phyloP scores from a whole-genome alignment of 92 coral and sea anemone genomes.

The Epizoanthus ramosus region DNA sequence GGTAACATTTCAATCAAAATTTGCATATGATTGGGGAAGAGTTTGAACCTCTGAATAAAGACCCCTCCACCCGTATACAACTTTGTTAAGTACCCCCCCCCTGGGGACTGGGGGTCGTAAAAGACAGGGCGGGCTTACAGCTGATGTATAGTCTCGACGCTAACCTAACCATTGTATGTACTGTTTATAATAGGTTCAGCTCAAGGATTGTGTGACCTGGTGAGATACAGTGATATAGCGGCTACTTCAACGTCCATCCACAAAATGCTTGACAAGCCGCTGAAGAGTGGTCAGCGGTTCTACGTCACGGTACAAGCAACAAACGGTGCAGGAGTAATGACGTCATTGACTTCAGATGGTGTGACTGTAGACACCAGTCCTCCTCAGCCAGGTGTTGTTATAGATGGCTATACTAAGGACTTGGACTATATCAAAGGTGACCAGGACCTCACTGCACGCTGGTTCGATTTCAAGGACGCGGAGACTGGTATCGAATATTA shows the following conservation, averaged over 20 bases:
- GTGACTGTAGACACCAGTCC: constrained; percentile 85
- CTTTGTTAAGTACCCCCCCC: too few species aligned
- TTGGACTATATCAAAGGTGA: constrained; percentile 70
- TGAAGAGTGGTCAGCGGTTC: constrained; percentile 71
- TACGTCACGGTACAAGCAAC: constrained; percentile 80
- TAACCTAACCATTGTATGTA: neutral
- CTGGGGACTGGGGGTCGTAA: too few species aligned
- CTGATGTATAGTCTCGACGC: too few species aligned
- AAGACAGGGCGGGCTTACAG: too few species aligned
- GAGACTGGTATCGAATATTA: constrained; percentile 81
- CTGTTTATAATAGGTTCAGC: constrained; percentile 8
- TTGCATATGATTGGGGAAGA: too few species aligned
- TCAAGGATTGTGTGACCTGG: constrained; percentile 71
- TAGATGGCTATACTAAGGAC: constrained; percentile 68
- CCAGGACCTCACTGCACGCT: constrained; percentile 65
- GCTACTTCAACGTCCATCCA: constrained; percentile 54
- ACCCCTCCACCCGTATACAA: too few species aligned
- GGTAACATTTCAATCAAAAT: too few species aligned
- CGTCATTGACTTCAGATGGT: constrained; percentile 82
- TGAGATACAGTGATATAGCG: constrained; percentile 32
- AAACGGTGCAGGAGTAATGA: constrained; percentile 84
- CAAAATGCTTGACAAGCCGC: constrained; percentile 50
- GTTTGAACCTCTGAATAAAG: too few species aligned
- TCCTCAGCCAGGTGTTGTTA: constrained; percentile 73
- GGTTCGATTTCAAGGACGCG: constrained; percentile 77